Conservation (phyloP, 1,140 invertebrate genomes). For the Melitaea cinxia region DNA sequence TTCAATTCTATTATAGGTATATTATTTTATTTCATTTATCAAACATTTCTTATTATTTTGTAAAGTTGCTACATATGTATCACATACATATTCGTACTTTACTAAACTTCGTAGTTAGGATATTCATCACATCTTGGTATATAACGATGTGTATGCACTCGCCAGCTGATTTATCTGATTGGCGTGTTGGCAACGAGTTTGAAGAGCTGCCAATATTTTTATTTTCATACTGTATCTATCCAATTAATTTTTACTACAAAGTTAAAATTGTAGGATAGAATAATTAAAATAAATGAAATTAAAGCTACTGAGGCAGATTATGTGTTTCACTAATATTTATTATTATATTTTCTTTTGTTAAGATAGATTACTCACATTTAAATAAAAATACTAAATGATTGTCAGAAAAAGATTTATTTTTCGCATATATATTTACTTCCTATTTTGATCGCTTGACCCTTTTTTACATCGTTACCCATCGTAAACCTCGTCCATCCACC, state of each 20-base stretch:
- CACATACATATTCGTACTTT: too few species aligned
- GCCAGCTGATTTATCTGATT: slow-evolving; percentile 25
- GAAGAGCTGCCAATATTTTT: slow-evolving; percentile 30
- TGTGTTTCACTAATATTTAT: neutral
- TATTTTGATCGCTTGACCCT: neutral
- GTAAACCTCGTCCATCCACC: too few species aligned
- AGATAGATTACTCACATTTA: neutral
- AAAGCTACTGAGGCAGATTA: neutral
- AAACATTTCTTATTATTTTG: too few species aligned
- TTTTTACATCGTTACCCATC: too few species aligned
- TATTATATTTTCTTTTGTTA: neutral
- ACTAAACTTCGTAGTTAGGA: too few species aligned
- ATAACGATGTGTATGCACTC: slow-evolving; percentile 14
- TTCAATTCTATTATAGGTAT: too few species aligned
- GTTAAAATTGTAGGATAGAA: slow-evolving; percentile 13
- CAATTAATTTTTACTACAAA: slow-evolving; percentile 25
- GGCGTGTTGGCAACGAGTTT: slow-evolving; percentile 26
- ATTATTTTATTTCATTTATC: too few species aligned
- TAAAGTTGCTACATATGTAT: too few species aligned
- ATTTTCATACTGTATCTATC: slow-evolving; percentile 23
- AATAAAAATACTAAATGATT: neutral
- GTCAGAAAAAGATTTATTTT: too few species aligned
- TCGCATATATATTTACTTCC: neutral
- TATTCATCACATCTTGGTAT: slow-evolving; percentile 18
- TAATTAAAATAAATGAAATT: neutral